Base-by-base conservation (phyloP, 2,888 invertebrate genomes). In the Cerastis leucographa region DNA sequence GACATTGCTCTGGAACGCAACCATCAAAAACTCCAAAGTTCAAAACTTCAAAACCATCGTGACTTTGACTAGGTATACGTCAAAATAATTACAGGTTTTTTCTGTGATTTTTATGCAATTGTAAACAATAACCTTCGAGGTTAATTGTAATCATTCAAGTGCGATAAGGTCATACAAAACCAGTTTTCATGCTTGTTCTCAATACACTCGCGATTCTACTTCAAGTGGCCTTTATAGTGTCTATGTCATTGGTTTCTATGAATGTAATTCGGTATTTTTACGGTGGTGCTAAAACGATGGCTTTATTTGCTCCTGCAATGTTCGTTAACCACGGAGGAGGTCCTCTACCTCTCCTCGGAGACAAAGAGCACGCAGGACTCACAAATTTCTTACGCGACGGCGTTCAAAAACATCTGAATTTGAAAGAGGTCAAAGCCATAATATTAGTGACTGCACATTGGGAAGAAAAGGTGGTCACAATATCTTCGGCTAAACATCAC, bases 301-400 rank as follows among this genome's bases (percentile, higher is more conserved):
- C 90, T 87, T 83, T 92, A 8, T 56, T 96, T n/a, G 96, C 96
- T 67, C 96, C 96, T 66, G 95, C 96, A 19, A 68, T 96, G 49
- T 96, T 96, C 73, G 96, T 96, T 2, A 96, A 96, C 83, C 96
- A 96, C 76, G 96, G 96, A 19, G 96, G 96, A 80, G 96, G 96
- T 8, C 96, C 96, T 1, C 68, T 96, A 84, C 96, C 96, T 8
- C 90, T 96, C 9, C 88, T 96, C 64, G 95, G 95, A 19, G 96
- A 96, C 83, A 92, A 95, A 73, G 95, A 95, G 4, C 95, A 95
- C 74, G 91, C 88, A 56, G 96, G 89, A 65, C 91, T 96, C 4
- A 96, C 96, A 0, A 90, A 80, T 42, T 96, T 96, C 81, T 88
- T 96, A 2, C 91, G 94, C 7, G 94, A 96, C 61, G 96, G 93